A percentile compares a stretch with the other conserved stretches of the same genome.
Evolutionary conservation across 2,888 invertebrate genomes (phyloP).

Genomic region (Entomobrya proxima): DNA sequence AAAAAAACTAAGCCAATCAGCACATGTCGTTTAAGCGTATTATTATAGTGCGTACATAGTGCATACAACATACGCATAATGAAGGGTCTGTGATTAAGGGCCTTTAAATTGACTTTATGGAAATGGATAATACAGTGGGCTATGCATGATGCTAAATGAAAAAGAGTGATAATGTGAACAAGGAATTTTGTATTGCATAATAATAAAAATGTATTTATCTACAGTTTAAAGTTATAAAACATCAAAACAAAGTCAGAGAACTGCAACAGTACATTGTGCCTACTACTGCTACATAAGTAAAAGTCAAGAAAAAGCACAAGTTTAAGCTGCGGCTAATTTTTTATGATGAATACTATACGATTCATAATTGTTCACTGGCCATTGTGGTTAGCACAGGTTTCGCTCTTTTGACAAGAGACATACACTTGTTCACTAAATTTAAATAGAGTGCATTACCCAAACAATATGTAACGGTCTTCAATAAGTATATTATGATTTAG

Average conservation of each 20-base stretch:
- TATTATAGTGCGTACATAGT: neutral
- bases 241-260: no score
- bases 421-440: neutral
- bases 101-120: neutral
- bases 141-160: neutral
- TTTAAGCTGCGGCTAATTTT: neutral
- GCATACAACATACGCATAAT: neutral
- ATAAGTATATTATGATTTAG: no score
- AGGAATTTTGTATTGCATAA: no score
- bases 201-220: no score
- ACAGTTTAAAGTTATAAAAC: no score
- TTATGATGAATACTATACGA: neutral
- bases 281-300: no score
- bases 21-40: neutral
- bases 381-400: neutral
- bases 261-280: no score
- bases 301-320: neutral
- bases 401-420: neutral
- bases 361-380: neutral
- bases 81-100: neutral
- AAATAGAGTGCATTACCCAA: neutral
- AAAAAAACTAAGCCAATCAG: neutral
- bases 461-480: no score
- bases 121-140: neutral
- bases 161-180: no score